Base-by-base conservation (phyloP, 2,113 vertebrate genomes). In the Struthidea cinerea region DNA sequence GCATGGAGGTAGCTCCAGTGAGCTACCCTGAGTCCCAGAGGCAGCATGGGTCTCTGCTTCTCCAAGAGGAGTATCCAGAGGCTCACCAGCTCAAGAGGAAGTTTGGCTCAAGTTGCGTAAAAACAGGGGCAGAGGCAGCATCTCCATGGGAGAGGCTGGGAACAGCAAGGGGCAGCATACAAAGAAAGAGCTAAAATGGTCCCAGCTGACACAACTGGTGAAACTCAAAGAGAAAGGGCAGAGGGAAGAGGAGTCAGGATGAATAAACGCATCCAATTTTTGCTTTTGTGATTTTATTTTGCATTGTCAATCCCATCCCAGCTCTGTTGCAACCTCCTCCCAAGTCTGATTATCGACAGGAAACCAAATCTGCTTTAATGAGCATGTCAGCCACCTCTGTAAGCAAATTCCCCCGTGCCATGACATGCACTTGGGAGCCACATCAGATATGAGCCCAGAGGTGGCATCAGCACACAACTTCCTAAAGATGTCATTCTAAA, bases 171-270 rank as follows among this genome's bases (percentile, higher is more conserved):
- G 55, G 20, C 49, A 69, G 20, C 42, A 61, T 2, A 39, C 28
- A 87, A 64, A 44, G n/a, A 46, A 63, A 33, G 39, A 42, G 49
- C 19, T 68, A 68, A 59, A 59, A 19, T 11, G 27, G 65, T 56
- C 69, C 49, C 37, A 16, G 3, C 13, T 60, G 65, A 52, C 37
- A 60, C 1, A 2, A 53, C 0, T 0, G 0, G 30, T 46, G 57
- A 78, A 82, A 21, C 27, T 78, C 24, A 9, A 47, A 78, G 68
- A 37, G 27, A 69, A n/a, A 50, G 17, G 50, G 17, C 41, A 74
- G 32, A 44, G 22, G 11, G 28, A 16, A 64, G 78, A 78, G 13
- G 42, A 82, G 37, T 28, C 61, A 33, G 70, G 22, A 60, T 47
- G 39, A 87, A 63, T 14, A 93, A 84, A 70, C 8, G 27, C 20